These are phyloP conservation scores for Sebastes dallii DNA, from an alignment of 2,797 vertebrate species.

Conservation along the genomic window DNA sequence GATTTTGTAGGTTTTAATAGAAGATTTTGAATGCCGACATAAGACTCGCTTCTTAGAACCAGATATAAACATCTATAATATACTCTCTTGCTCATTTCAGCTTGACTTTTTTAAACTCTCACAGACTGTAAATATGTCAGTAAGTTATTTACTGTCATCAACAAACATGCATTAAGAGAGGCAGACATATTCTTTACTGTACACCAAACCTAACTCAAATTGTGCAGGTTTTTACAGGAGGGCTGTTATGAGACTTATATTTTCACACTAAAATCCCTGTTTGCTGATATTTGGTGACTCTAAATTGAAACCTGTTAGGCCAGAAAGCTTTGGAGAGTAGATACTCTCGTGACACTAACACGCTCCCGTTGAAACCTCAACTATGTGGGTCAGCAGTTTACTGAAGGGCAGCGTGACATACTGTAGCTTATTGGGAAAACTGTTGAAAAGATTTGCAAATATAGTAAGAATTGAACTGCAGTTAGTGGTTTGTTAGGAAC, in stretches of 20 bases:
- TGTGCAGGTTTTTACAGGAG: background rate
- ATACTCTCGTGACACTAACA: background rate
- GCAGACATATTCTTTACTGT: background rate
- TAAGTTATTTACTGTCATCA: background rate
- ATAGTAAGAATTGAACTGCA: background rate
- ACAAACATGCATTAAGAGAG: background rate
- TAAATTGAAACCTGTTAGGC: background rate
- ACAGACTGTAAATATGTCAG: background rate
- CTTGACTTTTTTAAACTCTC: background rate
- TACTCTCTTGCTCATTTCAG: background rate
- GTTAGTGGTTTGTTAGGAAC: background rate
- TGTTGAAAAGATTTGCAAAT: background rate
- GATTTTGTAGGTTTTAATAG: background rate
- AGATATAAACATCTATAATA: background rate
- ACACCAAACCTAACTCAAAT: background rate
- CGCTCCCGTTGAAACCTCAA: background rate
- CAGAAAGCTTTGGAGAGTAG: background rate
- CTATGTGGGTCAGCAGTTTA: background rate
- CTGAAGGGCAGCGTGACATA: background rate
- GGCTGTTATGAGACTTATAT: background rate
- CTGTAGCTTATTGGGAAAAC: background rate
- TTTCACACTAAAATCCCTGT: background rate
- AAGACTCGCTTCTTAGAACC: background rate
- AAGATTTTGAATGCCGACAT: background rate
- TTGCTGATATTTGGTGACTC: background rate